These are phyloP conservation scores for Chymomyza procnemis DNA, from an alignment of 2,888 invertebrate genomes.

Conservation along the genomic window DNA sequence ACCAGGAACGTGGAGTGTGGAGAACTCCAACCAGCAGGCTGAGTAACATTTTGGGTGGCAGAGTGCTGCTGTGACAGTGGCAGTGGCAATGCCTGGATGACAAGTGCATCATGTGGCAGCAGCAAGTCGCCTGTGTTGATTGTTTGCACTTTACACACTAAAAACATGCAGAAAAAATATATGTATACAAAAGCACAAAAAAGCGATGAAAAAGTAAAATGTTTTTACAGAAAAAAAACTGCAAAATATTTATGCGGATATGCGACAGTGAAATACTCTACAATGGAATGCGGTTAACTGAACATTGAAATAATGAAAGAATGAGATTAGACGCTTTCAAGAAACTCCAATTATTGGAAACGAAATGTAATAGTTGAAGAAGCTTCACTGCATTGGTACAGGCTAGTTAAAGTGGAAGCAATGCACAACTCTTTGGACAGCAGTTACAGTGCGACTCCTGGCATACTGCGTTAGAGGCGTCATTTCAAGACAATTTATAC, in stretches of 20 bases:
- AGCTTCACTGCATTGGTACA: no score
- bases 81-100: background rate
- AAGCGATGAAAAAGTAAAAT: slow-evolving; percentile 7
- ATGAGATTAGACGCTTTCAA: no score
- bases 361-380: no score
- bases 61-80: background rate
- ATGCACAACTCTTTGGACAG: no score
- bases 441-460: no score
- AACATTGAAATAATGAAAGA: no score
- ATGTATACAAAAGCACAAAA: slow-evolving; percentile 22
- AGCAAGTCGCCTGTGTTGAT: slow-evolving; percentile 67
- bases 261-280: background rate
- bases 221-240: slow-evolving; percentile 16
- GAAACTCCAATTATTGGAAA: no score
- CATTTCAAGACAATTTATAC: no score
- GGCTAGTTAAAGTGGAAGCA: no score
- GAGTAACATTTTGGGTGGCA: background rate
- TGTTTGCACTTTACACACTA: slow-evolving; percentile 68
- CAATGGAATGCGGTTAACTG: no score
- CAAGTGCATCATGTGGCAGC: slow-evolving; percentile 43
- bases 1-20: background rate
- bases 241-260: background rate
- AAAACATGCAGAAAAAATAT: slow-evolving; percentile 39
- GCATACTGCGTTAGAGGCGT: no score
- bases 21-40: background rate